phyloP scores from a whole-genome alignment of 92 coral and sea anemone species.

The Actinostola sp. region DNA sequence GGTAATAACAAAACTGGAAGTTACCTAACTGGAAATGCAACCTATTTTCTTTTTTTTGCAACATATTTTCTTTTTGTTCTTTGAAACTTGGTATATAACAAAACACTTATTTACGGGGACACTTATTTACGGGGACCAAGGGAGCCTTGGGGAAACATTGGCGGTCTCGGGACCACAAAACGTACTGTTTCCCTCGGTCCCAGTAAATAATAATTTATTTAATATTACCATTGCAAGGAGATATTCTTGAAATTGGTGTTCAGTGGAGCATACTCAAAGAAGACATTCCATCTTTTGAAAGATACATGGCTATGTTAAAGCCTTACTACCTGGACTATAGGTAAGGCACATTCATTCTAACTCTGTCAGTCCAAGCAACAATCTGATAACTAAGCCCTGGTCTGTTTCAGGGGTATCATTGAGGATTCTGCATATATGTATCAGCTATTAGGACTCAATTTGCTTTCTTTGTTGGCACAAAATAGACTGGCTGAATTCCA shows the following conservation, averaged over 20 bases:
- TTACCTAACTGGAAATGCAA: too few species aligned
- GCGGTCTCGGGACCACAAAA: too few species aligned
- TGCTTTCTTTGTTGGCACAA: conserved; percentile 92
- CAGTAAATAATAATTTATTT: background rate
- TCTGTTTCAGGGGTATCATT: conserved; percentile 87
- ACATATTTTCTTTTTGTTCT: too few species aligned
- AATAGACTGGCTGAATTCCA: conserved; percentile 98
- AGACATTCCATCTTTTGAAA: conserved; percentile 95
- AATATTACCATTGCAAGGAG: conserved; percentile 59
- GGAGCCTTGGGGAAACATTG: too few species aligned
- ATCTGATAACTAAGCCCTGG: too few species aligned
- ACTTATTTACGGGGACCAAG: too few species aligned
- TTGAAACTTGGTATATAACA: too few species aligned
- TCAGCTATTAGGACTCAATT: conserved; percentile 88
- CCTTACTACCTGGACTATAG: conserved; percentile 96
- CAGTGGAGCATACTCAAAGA: conserved; percentile 96
- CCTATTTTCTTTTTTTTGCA: too few species aligned
- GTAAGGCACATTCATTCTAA: too few species aligned
- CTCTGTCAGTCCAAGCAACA: too few species aligned
- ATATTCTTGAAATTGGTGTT: conserved; percentile 96
- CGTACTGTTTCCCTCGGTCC: background rate
- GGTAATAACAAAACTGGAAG: too few species aligned
- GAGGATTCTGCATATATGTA: conserved; percentile 98
- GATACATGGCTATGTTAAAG: conserved; percentile 99
- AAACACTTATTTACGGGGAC: too few species aligned